Base-by-base conservation (phyloP, 2,888 invertebrate genomes). In the Idaea dimidiata region DNA sequence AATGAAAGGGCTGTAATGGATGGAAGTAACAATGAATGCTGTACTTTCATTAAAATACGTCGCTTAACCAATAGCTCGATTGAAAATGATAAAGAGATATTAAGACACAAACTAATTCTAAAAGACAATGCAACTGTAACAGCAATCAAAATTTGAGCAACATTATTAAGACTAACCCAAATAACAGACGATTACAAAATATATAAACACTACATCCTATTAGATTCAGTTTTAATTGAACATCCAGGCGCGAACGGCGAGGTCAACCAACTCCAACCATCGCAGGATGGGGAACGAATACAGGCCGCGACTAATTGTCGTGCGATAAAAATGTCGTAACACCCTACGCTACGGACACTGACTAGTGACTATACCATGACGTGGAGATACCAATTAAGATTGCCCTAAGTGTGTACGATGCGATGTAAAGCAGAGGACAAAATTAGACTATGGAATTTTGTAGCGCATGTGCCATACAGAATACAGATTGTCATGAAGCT, bases 261-360 rank as follows among this genome's bases (percentile, higher is more conserved):
- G 79, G 81, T 81, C 81, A 81, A 81, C 76, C 81, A 81, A 81
- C 76, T 78, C 76, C 75, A 78, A 69, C 65, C 59, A 59, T 70
- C 71, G 77, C 75, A 80, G 72, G 71, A 74, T 72, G 71, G 66
- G 64, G 68, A 66, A 66, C 69, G 63, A 66, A 71, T 72, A 77
- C 77, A 76, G 75, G 67, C 53, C 62, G 66, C 64, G 66, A 69
- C 75, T 81, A 81, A 81, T 81, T 81, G 80, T 76, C 73, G 63
- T 75, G 77, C 74, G 78, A 77, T 80, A 77, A 75, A 71, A 68
- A 60, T 80, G 72, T 71, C 71, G 72, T 78, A 76, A 33, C 33
- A 54, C 24, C 54, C 24, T 31, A 31, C 43, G 3, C 43, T 43
- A 43, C 10, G 10, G 1, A 14, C 43, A 43, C 43, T n/a, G n/a